Base-by-base conservation (phyloP, 1,140 invertebrate genomes). In the Parasteatoda tepidariorum region DNA sequence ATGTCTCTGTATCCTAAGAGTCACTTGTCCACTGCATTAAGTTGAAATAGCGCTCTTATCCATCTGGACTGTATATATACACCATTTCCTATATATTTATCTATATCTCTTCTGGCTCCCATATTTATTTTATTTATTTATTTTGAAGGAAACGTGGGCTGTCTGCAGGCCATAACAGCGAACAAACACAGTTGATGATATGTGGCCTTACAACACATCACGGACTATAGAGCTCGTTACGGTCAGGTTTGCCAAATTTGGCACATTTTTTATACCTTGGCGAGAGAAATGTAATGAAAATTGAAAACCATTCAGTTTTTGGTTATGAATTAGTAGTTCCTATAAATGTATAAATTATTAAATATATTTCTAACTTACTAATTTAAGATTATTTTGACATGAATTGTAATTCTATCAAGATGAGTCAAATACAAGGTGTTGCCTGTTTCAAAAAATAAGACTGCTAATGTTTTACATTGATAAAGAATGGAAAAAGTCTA, bases 51-150 rank as follows among this genome's bases (percentile, higher is more conserved):
- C 28, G 22, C 13, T 48, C 28, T 68, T 30, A 6, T n/a, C 0
- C 4, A 15, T 18, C 31, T 30, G 5, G 57, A 18, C 33, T 59
- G 64, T 59, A 68, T 68, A 54, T 28, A 67, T 66, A 2, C 26
- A 13, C 30, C 30, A 31, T 4, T 66, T n/a, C 3, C 74, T 38
- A 68, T 79, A 79, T 68, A 79, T 79, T 79, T 79, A 79, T 79
- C 61, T 26, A 15, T 76, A 66, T 66, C 74, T 55, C 26, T 66
- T 38, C 41, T 30, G 26, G 30, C 55, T 64, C 33, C 33, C 34
- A 62, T 79, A 68, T 68, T 79, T 79, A 79, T 79, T 79, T 79
- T 79, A 78, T 78, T 78, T 78, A 62, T 78, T 78, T 66, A 66
- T 78, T 78, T 78, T 78, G 64, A 79, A 28, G 34, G 48, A 41